Evolutionary conservation across 2,113 vertebrate genomes (phyloP).

Genomic region (Thryonomys swinderianus): DNA sequence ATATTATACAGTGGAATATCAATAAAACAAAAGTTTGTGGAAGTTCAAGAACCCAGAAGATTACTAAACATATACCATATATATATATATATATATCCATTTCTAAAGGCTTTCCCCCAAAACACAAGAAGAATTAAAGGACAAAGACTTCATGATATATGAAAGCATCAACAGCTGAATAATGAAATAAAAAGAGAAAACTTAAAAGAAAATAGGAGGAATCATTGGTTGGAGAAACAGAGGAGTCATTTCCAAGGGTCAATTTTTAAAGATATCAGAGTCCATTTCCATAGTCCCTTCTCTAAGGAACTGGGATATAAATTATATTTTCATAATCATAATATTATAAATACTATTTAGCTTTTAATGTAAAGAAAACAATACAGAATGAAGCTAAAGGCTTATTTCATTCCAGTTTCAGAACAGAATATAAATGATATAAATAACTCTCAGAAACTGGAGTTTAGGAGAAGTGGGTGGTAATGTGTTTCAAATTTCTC

Average conservation of each 20-base stretch:
- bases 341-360: not conserved
- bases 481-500: conserved; percentile 2
- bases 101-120: not conserved
- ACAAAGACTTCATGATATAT: not conserved
- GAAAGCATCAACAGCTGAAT: not conserved
- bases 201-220: not conserved
- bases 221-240: not conserved
- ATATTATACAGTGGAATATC: not conserved
- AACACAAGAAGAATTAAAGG: conserved; percentile 8
- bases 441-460: not conserved
- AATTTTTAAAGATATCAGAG: not conserved
- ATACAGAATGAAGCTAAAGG: not conserved
- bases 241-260: not conserved
- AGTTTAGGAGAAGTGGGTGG: not conserved
- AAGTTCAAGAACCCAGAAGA: not conserved
- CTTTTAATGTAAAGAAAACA: not conserved
- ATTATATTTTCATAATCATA: not conserved
- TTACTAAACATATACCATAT: not conserved
- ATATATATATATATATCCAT: too few relatives aligned
- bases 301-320: not conserved
- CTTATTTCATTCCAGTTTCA: conserved; percentile 6
- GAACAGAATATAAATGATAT: not conserved
- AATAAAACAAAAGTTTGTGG: not conserved
- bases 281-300: not conserved
- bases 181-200: not conserved